Percentiles rank a stretch among this genome's conserved stretches.
These are phyloP conservation scores for Aramus guarauna DNA, from an alignment of 2,113 vertebrate species.

Conservation along the genomic window DNA sequence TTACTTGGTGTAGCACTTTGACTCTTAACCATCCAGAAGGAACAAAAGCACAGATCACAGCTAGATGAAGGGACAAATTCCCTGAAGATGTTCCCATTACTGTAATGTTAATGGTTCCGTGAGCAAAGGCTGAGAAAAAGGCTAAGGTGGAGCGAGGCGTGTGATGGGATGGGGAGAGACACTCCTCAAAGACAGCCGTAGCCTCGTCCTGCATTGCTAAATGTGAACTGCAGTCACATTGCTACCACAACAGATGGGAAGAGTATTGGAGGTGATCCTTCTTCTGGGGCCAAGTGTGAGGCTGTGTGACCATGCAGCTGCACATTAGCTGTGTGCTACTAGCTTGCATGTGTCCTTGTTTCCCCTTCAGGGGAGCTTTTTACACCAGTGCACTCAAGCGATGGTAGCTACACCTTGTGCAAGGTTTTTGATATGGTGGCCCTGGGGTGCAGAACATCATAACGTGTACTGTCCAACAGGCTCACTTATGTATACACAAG, in stretches of 20 bases:
- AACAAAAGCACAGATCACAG: background rate
- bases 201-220: background rate
- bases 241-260: background rate
- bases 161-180: background rate
- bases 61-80: background rate
- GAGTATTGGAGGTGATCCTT: background rate
- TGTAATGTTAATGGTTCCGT: background rate
- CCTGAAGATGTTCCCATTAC: background rate
- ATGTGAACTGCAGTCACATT: background rate
- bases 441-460: background rate
- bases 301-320: fast-evolving
- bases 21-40: background rate
- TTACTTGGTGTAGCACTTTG: background rate
- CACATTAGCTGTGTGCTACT: background rate
- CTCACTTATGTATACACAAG: background rate
- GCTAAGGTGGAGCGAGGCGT: fast-evolving
- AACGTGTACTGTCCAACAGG: fast-evolving
- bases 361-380: background rate
- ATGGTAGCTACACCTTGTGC: background rate
- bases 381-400: fast-evolving
- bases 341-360: background rate
- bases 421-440: background rate
- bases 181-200: background rate
- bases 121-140: background rate
- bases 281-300: background rate